phyloP scores from a whole-genome alignment of 2,113 vertebrate genomes.

The Gymnocephalus cernua region DNA sequence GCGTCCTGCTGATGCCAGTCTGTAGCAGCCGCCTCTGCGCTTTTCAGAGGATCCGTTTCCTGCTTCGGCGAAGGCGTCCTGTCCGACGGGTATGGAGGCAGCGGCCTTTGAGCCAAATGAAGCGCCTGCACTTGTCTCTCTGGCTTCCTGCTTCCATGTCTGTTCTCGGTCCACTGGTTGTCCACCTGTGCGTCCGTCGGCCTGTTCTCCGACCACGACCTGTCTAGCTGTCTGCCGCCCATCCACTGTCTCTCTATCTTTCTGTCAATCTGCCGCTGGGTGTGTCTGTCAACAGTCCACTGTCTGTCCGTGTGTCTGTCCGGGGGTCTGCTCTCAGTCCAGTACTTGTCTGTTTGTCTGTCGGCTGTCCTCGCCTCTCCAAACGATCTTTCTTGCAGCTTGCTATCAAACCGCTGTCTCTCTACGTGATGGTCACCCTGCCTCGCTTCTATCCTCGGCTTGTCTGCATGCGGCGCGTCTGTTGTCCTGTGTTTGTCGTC shows the following conservation, averaged over 20 bases:
- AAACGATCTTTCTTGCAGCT: slow-evolving; percentile 58
- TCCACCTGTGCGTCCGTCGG: slow-evolving; percentile 65
- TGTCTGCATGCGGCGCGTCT: slow-evolving; percentile 65
- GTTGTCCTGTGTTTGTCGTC: slow-evolving; percentile 70
- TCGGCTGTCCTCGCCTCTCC: slow-evolving; percentile 55
- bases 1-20: slow-evolving; percentile 64
- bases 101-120: slow-evolving; percentile 71
- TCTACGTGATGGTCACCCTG: slow-evolving; percentile 53
- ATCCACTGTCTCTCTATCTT: slow-evolving; percentile 82
- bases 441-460: slow-evolving; percentile 53
- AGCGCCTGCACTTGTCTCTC: slow-evolving; percentile 65
- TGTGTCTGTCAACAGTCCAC: slow-evolving; percentile 80
- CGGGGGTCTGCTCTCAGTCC: slow-evolving; percentile 66
- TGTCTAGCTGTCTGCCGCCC: slow-evolving; percentile 75
- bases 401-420: slow-evolving; percentile 67
- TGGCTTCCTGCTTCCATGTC: slow-evolving; percentile 60
- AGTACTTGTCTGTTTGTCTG: slow-evolving; percentile 65
- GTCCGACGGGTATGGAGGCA: slow-evolving; percentile 79
- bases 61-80: slow-evolving; percentile 75
- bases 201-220: slow-evolving; percentile 77
- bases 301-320: slow-evolving; percentile 75
- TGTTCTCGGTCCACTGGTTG: slow-evolving; percentile 66
- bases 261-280: slow-evolving; percentile 82
- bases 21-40: slow-evolving; percentile 43
- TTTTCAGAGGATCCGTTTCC: slow-evolving; percentile 58